Evolutionary conservation across 2,113 vertebrate species (phyloP), one percentile per base, ranked within the genome.

Genomic region (Mormyrus lacerda): DNA sequence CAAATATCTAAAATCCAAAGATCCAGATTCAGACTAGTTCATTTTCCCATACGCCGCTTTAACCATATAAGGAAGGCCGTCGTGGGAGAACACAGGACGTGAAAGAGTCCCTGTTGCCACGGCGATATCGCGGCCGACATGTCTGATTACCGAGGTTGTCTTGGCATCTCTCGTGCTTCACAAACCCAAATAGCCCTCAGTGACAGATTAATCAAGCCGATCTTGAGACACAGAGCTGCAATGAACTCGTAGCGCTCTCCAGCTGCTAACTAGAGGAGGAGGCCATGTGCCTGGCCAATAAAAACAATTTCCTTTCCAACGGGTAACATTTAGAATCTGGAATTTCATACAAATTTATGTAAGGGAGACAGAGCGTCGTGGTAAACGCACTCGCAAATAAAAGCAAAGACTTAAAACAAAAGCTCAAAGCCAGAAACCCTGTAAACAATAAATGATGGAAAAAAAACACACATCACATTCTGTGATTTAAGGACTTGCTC

Each of bases 141-240:
- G 92, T 92, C 93, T 94, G 94, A 95, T 95, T 95, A 94, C 93
- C 91, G 92, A 92, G 91, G 94, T 94, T 91, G 92, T 92, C 91
- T 93, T 95, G 94, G 94, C 94, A 92, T 95, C 92, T 92, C 92
- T 94, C 91, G 87, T 94, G 94, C 94, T 95, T 95, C 94, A 95
- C 93, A 95, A 94, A 93, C 89, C 91, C 92, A 93, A 94, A 93
- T 92, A 91, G 92, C 94, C 95, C 93, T 93, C 90, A 88, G 86
- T 91, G 93, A 91, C 93, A 92, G 93, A 94, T 95, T 94, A 95
- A 94, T 94, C 92, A 92, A 90, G 91, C 45, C 89, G 90, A 93
- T 92, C 93, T 94, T 87, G 92, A 94, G 93, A 94, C 92, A 92
- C 88, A 93, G 92, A 93, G 93, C 93, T 94, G 90, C 91, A 92